phyloP scores from a whole-genome alignment of 1,140 invertebrate species.

The Cherax destructor region DNA sequence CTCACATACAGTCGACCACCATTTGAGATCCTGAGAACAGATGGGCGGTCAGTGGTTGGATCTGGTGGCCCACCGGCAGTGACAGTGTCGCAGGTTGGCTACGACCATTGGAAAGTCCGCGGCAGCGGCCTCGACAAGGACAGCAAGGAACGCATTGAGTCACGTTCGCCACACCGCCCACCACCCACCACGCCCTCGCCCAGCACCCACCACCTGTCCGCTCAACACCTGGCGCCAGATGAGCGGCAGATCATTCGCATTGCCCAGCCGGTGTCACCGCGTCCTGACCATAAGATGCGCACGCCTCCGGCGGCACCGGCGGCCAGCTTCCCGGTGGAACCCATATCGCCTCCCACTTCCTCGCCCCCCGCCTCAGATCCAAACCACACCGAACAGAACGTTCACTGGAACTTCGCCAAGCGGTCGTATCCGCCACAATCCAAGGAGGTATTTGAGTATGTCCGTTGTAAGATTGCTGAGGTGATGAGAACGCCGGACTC shows the following conservation, averaged over 20 bases:
- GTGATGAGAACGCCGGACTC: conserved; percentile 67
- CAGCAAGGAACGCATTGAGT: conserved; percentile 51
- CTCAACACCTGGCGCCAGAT: conserved; percentile 75
- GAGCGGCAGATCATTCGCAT: conserved; percentile 86
- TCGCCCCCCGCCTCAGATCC: conserved; percentile 46
- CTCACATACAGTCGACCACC: conserved; percentile 58
- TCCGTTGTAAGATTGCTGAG: conserved; percentile 64
- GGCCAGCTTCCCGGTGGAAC: conserved; percentile 50
- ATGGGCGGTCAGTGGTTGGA: conserved; percentile 54
- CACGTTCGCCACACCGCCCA: conserved; percentile 66
- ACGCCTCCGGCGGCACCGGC: conserved; percentile 44
- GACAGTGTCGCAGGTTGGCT: conserved; percentile 45
- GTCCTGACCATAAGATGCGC: conserved; percentile 61
- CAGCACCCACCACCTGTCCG: conserved; percentile 49
- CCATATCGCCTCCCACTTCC: conserved; percentile 55
- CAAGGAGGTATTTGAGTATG: conserved; percentile 65
- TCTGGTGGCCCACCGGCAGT: conserved; percentile 62
- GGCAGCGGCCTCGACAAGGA: conserved; percentile 17
- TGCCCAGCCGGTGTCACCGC: conserved; percentile 78
- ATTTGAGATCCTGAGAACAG: conserved; percentile 64
- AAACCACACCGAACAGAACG: conserved; percentile 55
- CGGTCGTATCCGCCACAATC: conserved; percentile 1
- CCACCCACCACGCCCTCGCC: conserved; percentile 37
- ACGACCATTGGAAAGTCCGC: conserved; percentile 53
- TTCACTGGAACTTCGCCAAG: conserved; percentile 31